phyloP scores from a whole-genome alignment of 1,140 invertebrate species.

The Diachasmimorpha longicaudata region DNA sequence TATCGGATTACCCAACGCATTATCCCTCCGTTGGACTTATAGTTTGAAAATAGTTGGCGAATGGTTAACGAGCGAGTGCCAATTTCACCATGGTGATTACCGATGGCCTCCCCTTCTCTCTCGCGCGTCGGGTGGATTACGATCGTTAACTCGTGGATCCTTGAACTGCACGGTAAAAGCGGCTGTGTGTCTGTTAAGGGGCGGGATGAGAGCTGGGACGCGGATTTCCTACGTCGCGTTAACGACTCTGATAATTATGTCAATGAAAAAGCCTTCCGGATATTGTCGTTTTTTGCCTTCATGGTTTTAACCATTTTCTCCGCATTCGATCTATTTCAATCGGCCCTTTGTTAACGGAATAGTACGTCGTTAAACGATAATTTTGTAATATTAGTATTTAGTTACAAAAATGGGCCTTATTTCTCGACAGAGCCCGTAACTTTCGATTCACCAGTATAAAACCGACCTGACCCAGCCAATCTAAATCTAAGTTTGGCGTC shows the following conservation, averaged over 20 bases:
- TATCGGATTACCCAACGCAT: conserved; percentile 1
- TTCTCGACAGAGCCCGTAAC: too few relatives aligned
- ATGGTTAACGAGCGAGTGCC: conserved; percentile 3
- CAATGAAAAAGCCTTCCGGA: neutral
- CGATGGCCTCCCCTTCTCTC: neutral
- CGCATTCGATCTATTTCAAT: neutral
- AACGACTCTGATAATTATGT: conserved; percentile 9
- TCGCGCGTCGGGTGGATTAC: neutral
- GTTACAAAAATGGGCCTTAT: too few relatives aligned
- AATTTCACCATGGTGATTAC: conserved; percentile 4
- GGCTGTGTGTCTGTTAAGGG: neutral
- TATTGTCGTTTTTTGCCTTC: neutral
- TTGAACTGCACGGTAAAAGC: neutral
- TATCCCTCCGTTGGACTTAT: neutral
- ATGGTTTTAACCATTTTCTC: neutral
- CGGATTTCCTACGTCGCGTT: conserved; percentile 8
- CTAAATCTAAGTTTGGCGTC: too few relatives aligned
- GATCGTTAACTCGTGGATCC: conserved; percentile 3
- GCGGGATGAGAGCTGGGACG: neutral
- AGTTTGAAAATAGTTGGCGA: neutral
- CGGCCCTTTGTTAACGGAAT: neutral
- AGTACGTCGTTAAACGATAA: neutral
- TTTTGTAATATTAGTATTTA: too few relatives aligned
- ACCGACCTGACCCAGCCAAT: too few relatives aligned
- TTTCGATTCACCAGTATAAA: too few relatives aligned